Evolutionary conservation across 1,140 invertebrate genomes (phyloP), one percentile per base, ranked within the genome.

Genomic region (Hylaeus volcanicus): DNA sequence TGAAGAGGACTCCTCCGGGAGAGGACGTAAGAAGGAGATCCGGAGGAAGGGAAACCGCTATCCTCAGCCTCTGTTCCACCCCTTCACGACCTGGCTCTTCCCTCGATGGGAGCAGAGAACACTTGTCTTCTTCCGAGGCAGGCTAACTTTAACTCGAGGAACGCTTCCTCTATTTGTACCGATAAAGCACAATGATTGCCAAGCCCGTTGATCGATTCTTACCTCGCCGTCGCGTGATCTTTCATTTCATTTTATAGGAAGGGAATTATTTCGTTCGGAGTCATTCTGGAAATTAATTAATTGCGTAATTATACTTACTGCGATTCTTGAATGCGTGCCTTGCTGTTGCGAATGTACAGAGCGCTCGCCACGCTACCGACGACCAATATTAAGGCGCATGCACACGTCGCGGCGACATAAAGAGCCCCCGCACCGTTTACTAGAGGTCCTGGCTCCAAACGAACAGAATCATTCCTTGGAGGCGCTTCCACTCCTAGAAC

Each of bases 371-470:
- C 95, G 15, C 95, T 95, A 1, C 95, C 95, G 2, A 96, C 95
- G 39, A 97, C 95, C 53, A 98, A 89, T 74, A 98, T 95, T 70
- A 96, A 94, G 14, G 96, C 96, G 79, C 96, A 95, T 1, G 97
- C 97, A 92, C 96, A 97, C 53, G 96, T 97, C 0, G 97, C 96
- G 1, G 96, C 97, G 12, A 97, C 95, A 88, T 97, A 97, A 83
- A 97, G 94, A 8, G 96, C 95, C 11, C 96, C 95, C 39, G 95
- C 95, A 2, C 95, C 94, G 56, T 94, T 94, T n/a, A 94, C 93
- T 26, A 95, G 90, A 12, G 94, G 94, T 79, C 95, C 95, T 5
- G 95, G 94, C 68, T 95, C 95, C 69, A 96, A 89, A 58, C 94
- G 93, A 26, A 95, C 94, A 1, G 95, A 95, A 78, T 96, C 95